Evolutionary conservation across 2,113 vertebrate genomes (phyloP).

Genomic region (Perognathus longimembris): DNA sequence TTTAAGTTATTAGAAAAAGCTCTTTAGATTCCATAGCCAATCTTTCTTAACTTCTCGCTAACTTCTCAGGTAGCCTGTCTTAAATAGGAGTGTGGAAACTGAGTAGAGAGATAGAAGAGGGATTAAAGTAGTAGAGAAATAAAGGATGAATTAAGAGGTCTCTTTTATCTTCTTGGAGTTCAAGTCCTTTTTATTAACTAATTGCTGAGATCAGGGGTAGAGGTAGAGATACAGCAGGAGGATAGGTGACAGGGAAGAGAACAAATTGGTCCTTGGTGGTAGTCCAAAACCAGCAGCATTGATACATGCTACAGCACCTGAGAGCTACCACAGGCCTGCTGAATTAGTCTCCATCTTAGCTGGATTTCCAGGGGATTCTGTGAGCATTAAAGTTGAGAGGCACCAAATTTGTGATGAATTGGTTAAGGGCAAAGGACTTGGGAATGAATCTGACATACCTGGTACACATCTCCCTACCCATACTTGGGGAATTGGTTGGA

Average conservation of each 20-base stretch:
- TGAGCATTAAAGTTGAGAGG: conserved; percentile 29
- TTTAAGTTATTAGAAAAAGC: not conserved
- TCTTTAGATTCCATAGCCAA: conserved; percentile 7
- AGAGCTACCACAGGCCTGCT: not conserved
- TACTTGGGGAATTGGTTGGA: too few relatives aligned
- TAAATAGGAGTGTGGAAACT: not conserved
- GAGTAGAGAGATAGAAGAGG: not conserved
- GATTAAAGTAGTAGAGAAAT: conserved; percentile 46
- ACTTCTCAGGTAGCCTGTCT: conserved; percentile 2
- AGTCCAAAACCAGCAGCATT: not conserved
- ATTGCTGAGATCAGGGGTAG: not conserved
- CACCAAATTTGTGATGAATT: conserved; percentile 6
- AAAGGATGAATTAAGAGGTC: conserved; percentile 49
- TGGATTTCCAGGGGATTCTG: conserved; percentile 51
- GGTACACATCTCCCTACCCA: not conserved
- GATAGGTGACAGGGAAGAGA: not conserved
- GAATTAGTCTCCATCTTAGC: conserved; percentile 54
- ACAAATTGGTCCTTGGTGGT: not conserved
- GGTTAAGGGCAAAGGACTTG: conserved; percentile 36
- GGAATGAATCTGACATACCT: conserved; percentile 25
- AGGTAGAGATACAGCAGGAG: not conserved
- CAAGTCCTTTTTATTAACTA: conserved; percentile 50
- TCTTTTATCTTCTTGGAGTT: conserved; percentile 31
- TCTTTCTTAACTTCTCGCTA: conserved; percentile 11
- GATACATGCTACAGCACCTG: not conserved